Conservation (phyloP, 1,140 invertebrate genomes). For the Papilio helenus region DNA sequence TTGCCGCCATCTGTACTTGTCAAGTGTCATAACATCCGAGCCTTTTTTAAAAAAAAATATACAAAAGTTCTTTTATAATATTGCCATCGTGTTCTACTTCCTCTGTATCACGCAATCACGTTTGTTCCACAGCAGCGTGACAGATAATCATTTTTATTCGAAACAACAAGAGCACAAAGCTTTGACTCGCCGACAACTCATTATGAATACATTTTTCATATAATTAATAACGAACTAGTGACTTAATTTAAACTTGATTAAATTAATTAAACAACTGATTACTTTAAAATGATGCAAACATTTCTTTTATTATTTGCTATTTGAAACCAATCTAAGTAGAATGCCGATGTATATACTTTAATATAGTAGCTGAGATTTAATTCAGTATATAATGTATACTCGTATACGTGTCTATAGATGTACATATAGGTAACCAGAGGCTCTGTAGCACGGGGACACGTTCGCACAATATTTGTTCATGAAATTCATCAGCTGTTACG, state of each 20-base stretch:
- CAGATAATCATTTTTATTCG: slow-evolving; percentile 34
- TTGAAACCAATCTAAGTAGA: too few species aligned
- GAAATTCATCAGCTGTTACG: slow-evolving; percentile 69
- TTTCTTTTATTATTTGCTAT: too few species aligned
- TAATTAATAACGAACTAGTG: neutral
- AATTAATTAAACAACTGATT: too few species aligned
- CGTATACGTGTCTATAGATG: neutral
- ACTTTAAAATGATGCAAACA: too few species aligned
- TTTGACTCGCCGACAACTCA: slow-evolving; percentile 30
- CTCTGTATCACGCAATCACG: slow-evolving; percentile 1
- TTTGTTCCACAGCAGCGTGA: slow-evolving; percentile 24
- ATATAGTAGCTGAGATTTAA: too few species aligned
- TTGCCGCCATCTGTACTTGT: neutral
- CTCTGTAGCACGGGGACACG: slow-evolving; percentile 59
- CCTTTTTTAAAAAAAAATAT: neutral
- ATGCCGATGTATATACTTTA: too few species aligned
- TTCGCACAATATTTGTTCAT: slow-evolving; percentile 75
- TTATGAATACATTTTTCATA: neutral
- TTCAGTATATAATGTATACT: neutral
- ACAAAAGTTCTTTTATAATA: slow-evolving; percentile 22
- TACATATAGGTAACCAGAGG: neutral
- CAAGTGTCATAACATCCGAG: neutral
- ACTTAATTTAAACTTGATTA: neutral
- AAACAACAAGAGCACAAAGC: slow-evolving; percentile 33
- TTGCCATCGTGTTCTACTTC: neutral